Conservation (phyloP, 2,113 vertebrate species). For the Puntigrus tetrazona region DNA sequence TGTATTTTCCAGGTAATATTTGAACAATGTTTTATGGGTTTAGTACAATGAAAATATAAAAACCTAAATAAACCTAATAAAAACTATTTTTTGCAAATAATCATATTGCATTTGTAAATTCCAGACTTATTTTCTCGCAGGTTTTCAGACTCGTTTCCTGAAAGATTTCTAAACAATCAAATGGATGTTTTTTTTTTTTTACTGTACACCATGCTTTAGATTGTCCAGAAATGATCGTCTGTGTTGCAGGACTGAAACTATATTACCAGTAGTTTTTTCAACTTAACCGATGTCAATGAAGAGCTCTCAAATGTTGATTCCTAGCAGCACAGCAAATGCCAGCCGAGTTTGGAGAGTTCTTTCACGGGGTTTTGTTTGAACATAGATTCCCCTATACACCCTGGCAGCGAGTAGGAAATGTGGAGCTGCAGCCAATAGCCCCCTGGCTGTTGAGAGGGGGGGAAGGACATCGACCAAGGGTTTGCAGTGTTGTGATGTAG, state of each 20-base stretch:
- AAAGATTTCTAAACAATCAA: background rate
- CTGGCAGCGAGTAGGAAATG: slow-evolving; percentile 17
- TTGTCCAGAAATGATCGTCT: background rate
- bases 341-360: slow-evolving; percentile 3
- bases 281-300: background rate
- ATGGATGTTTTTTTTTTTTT: background rate
- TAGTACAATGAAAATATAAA: background rate
- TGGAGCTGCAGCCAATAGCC: slow-evolving; percentile 20
- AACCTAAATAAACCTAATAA: too few species aligned
- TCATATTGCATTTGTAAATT: too few species aligned
- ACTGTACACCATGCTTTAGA: background rate
- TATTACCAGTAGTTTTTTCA: background rate
- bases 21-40: background rate
- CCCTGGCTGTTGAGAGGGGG: slow-evolving; percentile 3
- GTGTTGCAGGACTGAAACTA: background rate
- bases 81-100: too few species aligned
- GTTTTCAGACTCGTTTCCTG: too few species aligned
- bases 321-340: background rate
- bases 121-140: too few species aligned
- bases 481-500: background rate
- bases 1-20: background rate
- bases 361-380: slow-evolving; percentile 31
- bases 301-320: background rate
- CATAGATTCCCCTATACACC: slow-evolving; percentile 25
- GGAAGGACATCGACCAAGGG: slow-evolving; percentile 13